Conservation (phyloP, 2,113 vertebrate species). For the Pachyramphus minor region DNA sequence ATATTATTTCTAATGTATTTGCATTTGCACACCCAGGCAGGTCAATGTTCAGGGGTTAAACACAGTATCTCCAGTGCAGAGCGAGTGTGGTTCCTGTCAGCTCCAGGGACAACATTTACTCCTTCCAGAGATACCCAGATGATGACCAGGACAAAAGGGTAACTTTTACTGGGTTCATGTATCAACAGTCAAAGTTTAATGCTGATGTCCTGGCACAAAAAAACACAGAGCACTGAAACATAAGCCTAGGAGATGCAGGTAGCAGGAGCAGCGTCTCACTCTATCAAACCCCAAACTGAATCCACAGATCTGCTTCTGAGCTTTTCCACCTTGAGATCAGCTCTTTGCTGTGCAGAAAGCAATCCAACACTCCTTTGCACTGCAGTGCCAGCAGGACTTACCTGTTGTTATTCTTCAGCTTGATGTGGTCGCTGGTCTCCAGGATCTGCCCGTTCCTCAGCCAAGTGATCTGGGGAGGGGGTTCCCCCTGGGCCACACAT, state of each 20-base stretch:
- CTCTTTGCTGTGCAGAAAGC: background rate
- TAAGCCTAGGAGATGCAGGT: background rate
- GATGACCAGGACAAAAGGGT: background rate
- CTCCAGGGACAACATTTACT: background rate
- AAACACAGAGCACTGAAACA: rapidly evolving
- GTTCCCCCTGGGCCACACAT: conserved; percentile 91
- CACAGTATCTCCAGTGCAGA: background rate
- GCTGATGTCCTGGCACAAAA: background rate
- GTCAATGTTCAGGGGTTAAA: background rate
- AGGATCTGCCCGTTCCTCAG: conserved; percentile 94
- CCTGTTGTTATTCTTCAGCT: conserved; percentile 98
- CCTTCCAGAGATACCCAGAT: background rate
- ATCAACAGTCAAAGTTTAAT: background rate
- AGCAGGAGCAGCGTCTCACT: background rate
- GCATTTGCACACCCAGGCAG: background rate
- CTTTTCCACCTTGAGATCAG: background rate
- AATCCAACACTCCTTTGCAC: background rate
- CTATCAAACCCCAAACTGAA: background rate
- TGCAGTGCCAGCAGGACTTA: background rate
- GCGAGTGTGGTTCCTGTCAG: background rate
- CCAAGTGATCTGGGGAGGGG: conserved; percentile 92
- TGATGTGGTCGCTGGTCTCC: conserved; percentile 88
- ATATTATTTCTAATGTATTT: background rate
- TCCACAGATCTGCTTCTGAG: background rate
- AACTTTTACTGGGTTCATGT: background rate